Evolutionary conservation across 2,797 vertebrate species (phyloP).

Genomic region (Diplodus puntazzo): DNA sequence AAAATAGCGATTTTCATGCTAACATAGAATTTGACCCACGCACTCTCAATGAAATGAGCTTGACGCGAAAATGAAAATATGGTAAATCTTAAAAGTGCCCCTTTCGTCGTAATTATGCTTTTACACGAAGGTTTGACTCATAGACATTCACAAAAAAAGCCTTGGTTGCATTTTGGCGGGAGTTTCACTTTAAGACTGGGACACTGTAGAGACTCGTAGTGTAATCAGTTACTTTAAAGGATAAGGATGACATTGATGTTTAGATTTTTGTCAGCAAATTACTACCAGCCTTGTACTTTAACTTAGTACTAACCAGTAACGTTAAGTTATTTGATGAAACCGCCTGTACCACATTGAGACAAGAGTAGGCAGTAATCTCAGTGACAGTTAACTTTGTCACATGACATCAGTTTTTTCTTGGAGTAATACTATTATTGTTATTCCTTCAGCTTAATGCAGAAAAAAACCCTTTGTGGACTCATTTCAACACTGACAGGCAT

Average conservation of each 20-base stretch:
- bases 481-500: neutral
- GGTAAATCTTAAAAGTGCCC: too few relatives aligned
- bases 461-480: neutral
- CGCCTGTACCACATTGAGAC: neutral
- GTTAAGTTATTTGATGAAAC: neutral
- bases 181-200: neutral
- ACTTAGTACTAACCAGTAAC: neutral
- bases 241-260: conserved; percentile 4
- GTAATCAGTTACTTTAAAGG: conserved; percentile 6
- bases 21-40: too few relatives aligned
- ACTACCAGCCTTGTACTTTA: neutral
- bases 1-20: too few relatives aligned
- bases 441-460: neutral
- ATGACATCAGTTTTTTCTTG: too few relatives aligned
- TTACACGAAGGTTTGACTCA: too few relatives aligned
- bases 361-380: neutral
- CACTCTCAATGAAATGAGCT: too few relatives aligned
- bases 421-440: neutral
- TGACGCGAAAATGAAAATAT: too few relatives aligned
- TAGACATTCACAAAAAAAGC: too few relatives aligned
- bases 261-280: conserved; percentile 1
- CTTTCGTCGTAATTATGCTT: too few relatives aligned
- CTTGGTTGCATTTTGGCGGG: too few relatives aligned
- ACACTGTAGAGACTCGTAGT: conserved; percentile 30
- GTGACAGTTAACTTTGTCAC: neutral